phyloP scores from a whole-genome alignment of 2,113 vertebrate species.

The Beaufortia kweichowensis region DNA sequence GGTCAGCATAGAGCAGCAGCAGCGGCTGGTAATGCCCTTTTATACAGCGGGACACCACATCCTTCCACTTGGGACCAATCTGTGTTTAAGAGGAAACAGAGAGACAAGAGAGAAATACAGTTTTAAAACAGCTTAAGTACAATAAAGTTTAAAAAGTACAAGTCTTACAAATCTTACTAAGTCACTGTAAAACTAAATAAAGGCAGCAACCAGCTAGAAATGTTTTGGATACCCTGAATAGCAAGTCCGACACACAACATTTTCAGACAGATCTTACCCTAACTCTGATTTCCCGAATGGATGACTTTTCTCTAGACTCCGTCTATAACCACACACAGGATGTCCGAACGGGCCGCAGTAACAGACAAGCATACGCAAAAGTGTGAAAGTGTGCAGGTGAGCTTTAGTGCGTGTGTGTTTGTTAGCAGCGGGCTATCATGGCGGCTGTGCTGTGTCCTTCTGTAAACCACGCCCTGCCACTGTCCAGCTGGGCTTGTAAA shows the following conservation, averaged over 20 bases:
- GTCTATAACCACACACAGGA: constrained; percentile 49
- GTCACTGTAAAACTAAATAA: neutral
- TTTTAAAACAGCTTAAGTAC: neutral
- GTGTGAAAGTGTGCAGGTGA: neutral
- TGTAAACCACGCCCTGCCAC: constrained; percentile 65
- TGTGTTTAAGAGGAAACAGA: constrained; percentile 56
- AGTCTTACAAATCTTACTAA: neutral
- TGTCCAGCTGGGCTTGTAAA: constrained; percentile 68
- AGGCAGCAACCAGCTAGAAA: neutral
- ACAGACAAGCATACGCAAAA: constrained; percentile 10
- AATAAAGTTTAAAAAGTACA: neutral
- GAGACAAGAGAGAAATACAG: neutral
- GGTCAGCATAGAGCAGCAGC: constrained; percentile 94
- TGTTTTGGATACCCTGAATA: neutral
- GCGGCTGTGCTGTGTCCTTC: constrained; percentile 21
- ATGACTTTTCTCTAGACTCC: neutral
- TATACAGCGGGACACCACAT: constrained; percentile 96
- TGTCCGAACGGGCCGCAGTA: neutral
- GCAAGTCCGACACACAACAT: neutral
- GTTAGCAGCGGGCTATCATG: constrained; percentile 35
- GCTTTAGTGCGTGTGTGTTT: constrained; percentile 26
- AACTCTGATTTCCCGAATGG: constrained; percentile 34
- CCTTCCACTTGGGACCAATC: constrained; percentile 98
- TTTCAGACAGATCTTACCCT: constrained; percentile 47
- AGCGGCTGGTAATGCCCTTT: constrained; percentile 96